Conservation (phyloP, 2,797 vertebrate species). For the Muraenolepis orangiensis region DNA sequence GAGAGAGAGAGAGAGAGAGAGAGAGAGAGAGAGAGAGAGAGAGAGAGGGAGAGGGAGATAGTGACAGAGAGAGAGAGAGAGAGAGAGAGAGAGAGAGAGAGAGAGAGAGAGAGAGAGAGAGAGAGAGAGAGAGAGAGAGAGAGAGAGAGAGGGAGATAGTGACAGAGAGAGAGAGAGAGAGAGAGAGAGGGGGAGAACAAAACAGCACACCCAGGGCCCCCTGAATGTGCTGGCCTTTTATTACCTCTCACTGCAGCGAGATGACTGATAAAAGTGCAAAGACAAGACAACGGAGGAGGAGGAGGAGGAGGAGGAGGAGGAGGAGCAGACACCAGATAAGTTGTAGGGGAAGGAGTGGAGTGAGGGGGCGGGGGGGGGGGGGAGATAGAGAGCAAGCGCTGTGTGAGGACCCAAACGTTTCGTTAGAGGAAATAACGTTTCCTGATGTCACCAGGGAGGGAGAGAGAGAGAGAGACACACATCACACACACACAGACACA, state of each 20-base stretch:
- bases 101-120: constrained; percentile 57
- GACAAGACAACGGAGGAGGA: constrained; percentile 62
- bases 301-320: constrained; percentile 41
- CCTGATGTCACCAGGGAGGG: constrained; percentile 39
- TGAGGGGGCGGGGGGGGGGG: no score
- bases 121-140: constrained; percentile 40
- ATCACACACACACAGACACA: neutral
- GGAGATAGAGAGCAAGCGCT: constrained; percentile 35
- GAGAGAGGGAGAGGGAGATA: constrained; percentile 36
- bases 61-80: constrained; percentile 38
- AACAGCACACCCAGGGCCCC: constrained; percentile 59
- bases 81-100: constrained; percentile 28
- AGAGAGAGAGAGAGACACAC: constrained; percentile 3
- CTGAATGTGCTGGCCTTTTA: constrained; percentile 59
- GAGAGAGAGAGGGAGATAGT: constrained; percentile 54
- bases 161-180: constrained; percentile 46
- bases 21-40: constrained; percentile 40
- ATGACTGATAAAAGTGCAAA: constrained; percentile 74
- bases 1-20: constrained; percentile 44
- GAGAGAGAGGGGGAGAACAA: constrained; percentile 46
- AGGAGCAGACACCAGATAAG: constrained; percentile 47
- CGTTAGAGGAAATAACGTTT: constrained; percentile 56
- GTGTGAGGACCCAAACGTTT: constrained; percentile 54
- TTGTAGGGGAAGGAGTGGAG: constrained; percentile 39
- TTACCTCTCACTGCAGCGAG: constrained; percentile 63